Percentiles rank a stretch among this genome's conserved stretches.
Evolutionary conservation across 2,113 vertebrate genomes (phyloP).

Genomic region (Pedetes capensis): DNA sequence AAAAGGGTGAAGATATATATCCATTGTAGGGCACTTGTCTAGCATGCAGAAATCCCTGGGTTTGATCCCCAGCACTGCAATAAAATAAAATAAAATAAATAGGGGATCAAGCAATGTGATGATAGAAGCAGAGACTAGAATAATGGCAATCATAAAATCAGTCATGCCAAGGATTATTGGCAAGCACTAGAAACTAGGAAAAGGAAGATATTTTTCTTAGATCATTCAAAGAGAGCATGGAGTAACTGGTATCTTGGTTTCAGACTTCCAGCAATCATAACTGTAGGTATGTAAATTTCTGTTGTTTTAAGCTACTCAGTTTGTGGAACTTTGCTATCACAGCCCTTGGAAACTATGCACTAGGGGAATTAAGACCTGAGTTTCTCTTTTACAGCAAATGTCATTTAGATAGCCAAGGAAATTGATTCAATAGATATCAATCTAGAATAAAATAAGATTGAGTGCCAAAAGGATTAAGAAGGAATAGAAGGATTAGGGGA

Average conservation of each 20-base stretch:
- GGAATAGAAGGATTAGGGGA: conserved; percentile 16
- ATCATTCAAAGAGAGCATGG: neutral
- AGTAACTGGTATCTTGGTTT: neutral
- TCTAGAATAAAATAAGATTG: conserved; percentile 56
- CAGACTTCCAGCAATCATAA: neutral
- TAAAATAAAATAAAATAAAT: neutral
- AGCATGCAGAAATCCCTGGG: neutral
- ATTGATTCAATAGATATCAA: conserved; percentile 57
- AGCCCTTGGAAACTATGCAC: neutral
- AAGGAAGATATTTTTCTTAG: neutral
- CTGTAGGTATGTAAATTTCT: neutral
- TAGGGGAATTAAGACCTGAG: conserved; percentile 1
- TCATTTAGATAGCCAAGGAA: conserved; percentile 32
- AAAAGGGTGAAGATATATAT: neutral
- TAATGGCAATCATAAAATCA: no score
- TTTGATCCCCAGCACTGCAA: neutral
- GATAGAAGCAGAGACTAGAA: neutral
- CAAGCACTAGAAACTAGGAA: neutral
- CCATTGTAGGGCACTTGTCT: neutral
- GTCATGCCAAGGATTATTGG: neutral
- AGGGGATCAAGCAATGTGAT: neutral
- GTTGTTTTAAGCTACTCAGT: neutral
- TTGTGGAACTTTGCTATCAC: neutral
- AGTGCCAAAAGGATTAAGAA: conserved; percentile 48
- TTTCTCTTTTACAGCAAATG: conserved; percentile 48